Conservation (phyloP, 64 coral and sea anemone species). For the Acropora tenuis region DNA sequence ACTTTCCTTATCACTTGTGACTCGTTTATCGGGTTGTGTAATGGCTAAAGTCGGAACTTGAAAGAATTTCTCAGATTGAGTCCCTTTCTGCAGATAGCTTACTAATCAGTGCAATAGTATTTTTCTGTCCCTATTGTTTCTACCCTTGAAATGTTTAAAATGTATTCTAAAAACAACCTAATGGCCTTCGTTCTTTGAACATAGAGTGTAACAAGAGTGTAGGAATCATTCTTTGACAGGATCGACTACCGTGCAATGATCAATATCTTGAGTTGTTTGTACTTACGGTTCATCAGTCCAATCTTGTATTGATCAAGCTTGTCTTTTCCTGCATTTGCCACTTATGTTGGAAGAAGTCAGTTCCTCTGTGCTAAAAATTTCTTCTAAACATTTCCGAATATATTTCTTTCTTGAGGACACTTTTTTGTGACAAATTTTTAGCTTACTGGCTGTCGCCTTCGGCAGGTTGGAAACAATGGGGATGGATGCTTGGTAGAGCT, state of each 20-base stretch:
- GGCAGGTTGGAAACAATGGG: no score
- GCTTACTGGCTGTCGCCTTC: no score
- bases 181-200: no score
- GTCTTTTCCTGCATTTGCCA: slow-evolving; percentile 8
- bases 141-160: neutral
- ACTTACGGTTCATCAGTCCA: neutral
- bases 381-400: neutral
- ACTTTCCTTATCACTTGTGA: neutral
- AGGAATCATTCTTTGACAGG: neutral
- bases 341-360: neutral
- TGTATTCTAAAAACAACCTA: neutral
- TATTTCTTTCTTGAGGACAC: slow-evolving; percentile 5
- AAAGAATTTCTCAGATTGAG: neutral
- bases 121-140: neutral
- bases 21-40: neutral
- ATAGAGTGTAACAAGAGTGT: neutral
- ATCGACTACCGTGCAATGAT: neutral
- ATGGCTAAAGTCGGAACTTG: neutral
- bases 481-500: no score
- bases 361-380: neutral
- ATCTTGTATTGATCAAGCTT: slow-evolving; percentile 23
- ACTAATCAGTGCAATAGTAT: neutral
- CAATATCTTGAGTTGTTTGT: neutral
- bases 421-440: neutral
- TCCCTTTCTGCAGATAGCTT: neutral